Evolutionary conservation across 2,797 vertebrate genomes (phyloP), one percentile per base, ranked within the genome.

Genomic region (Pogonophryne albipinna): DNA sequence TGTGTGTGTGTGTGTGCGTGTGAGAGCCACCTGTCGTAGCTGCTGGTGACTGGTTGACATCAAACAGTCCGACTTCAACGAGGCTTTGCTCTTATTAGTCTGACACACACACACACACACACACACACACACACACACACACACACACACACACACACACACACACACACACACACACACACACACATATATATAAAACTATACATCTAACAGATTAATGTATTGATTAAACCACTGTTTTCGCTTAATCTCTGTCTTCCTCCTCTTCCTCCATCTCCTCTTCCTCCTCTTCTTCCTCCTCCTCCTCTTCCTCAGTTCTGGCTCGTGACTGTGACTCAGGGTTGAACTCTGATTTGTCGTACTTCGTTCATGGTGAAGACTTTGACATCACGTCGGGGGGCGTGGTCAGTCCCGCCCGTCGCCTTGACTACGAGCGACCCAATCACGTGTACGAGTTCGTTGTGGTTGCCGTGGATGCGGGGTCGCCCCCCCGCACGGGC

Each of bases 391-490:
- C 96, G 0, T 83, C 63, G 0, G 92, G 94, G 1, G 97, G 97
- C 3, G 91, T 96, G 87, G 80, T 97, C 88, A 95, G 89, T 92
- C 93, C 97, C 20, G 94, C 92, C 74, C 94, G 89, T 68, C 91
- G 87, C 53, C 93, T 98, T 71, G 94, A 98, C 93, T 97, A 96
- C 47, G 97, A 97, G 89, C 91, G 94, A 53, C 90, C 95, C 66
- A 96, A 96, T 89, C 96, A 97, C 76, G 92, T 95, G 91, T 98
- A 97, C 6, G 96, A 97, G 90, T 97, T 97, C 20, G 94, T 96
- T 72, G 96, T 97, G 80, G 93, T 97, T 1, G 97, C 96, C 0
- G 95, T 97, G 66, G 97, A 98, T 20, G 94, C 89, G 20, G 97
- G 97, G 42, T 89, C 82, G 0, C 95, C 96, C 0, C 91, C 96